phyloP scores from a whole-genome alignment of 2,888 invertebrate species.

The Cacoxenus indagator region DNA sequence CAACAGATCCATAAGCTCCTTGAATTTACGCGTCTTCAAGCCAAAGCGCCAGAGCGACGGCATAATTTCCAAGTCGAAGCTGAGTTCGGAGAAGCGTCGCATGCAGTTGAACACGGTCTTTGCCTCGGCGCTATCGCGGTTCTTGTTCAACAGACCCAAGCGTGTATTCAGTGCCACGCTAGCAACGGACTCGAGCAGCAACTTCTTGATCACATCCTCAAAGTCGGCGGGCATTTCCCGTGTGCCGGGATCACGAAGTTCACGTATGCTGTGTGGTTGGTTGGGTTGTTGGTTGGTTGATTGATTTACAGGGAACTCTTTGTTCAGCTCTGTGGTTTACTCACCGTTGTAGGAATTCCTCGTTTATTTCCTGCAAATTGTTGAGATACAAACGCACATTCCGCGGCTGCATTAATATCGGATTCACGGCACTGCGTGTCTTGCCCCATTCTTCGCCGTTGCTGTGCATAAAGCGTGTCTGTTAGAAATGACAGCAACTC shows the following conservation, averaged over 20 bases:
- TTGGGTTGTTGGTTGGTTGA: not conserved
- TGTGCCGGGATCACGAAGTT: conserved; percentile 55
- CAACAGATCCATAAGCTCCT: conserved; percentile 45
- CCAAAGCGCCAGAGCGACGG: conserved; percentile 62
- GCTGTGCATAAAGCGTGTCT: too few relatives aligned
- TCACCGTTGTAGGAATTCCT: conserved; percentile 65
- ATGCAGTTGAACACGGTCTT: conserved; percentile 43
- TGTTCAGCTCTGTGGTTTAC: not conserved
- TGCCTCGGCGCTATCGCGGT: conserved; percentile 46
- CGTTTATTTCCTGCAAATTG: conserved; percentile 72
- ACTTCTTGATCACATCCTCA: conserved; percentile 72
- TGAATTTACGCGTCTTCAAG: conserved; percentile 57
- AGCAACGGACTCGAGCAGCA: conserved; percentile 74
- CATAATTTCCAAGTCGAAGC: conserved; percentile 57
- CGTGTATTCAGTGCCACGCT: conserved; percentile 69
- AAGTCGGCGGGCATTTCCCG: conserved; percentile 71
- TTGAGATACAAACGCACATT: conserved; percentile 73
- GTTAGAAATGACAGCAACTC: conserved; percentile 15
- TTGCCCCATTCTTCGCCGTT: conserved; percentile 79
- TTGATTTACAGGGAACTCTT: not conserved
- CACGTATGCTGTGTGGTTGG: conserved; percentile 57
- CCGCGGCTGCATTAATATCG: conserved; percentile 77
- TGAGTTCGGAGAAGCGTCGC: conserved; percentile 40
- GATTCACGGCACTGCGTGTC: conserved; percentile 78
- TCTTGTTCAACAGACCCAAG: conserved; percentile 56